phyloP scores from a whole-genome alignment of 2,888 invertebrate genomes.

The Rosalia funebris region DNA sequence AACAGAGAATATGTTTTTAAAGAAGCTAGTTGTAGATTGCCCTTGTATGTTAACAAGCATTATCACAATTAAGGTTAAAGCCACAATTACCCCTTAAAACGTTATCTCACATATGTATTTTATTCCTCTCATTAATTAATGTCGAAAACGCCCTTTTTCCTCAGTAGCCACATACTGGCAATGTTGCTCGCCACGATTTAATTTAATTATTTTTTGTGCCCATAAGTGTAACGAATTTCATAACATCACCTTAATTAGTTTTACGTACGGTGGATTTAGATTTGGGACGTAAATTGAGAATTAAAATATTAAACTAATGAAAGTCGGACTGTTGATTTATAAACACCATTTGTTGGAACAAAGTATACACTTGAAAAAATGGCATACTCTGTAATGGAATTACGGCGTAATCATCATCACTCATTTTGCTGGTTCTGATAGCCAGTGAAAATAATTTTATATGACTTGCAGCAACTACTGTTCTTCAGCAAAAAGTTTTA shows the following conservation, averaged over 20 bases:
- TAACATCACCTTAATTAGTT: constrained; percentile 51
- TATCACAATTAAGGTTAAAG: no score
- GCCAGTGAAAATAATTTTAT: constrained; percentile 9
- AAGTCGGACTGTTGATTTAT: constrained; percentile 39
- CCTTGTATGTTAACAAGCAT: no score
- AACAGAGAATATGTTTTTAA: no score
- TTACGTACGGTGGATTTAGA: constrained; percentile 51
- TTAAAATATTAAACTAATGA: constrained; percentile 51
- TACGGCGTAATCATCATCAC: constrained; percentile 17
- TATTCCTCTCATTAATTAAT: constrained; percentile 19
- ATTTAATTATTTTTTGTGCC: constrained; percentile 26
- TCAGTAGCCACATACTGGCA: not conserved
- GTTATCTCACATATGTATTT: not conserved
- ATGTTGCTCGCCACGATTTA: constrained; percentile 16
- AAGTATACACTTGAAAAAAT: constrained; percentile 16
- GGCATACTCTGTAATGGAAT: constrained; percentile 8
- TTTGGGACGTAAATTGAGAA: constrained; percentile 50
- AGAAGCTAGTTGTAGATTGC: no score
- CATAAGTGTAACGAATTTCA: constrained; percentile 41
- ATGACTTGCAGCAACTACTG: not conserved
- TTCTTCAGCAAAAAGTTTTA: not conserved
- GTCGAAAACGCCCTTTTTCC: constrained; percentile 10
- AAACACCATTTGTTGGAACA: constrained; percentile 17
- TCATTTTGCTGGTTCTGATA: constrained; percentile 8
- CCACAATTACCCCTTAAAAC: not conserved